Evolutionary conservation across 2,797 vertebrate genomes (phyloP).

Genomic region (Myotis myotis): DNA sequence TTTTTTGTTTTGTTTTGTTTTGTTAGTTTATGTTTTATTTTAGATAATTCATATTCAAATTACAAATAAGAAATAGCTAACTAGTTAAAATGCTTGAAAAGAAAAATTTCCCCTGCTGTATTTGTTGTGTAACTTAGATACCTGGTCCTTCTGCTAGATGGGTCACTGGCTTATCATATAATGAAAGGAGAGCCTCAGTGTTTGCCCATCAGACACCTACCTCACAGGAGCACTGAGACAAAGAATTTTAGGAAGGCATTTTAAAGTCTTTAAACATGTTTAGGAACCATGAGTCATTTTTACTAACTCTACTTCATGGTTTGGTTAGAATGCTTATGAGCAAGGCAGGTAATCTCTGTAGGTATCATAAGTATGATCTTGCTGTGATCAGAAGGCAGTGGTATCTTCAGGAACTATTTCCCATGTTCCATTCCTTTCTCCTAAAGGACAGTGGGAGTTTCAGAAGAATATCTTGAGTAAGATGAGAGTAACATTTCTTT

Average conservation of each 20-base stretch:
- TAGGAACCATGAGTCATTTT: conserved; percentile 63
- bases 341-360: conserved; percentile 42
- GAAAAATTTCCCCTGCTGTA: neutral
- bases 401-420: neutral
- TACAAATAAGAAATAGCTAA: conserved; percentile 44
- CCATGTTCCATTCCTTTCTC: neutral
- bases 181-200: conserved; percentile 48
- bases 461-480: neutral
- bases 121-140: neutral
- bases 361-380: neutral
- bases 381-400: neutral
- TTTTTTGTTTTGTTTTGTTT: conserved; percentile 41
- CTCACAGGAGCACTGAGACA: conserved; percentile 64
- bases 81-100: conserved; percentile 52
- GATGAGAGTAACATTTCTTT: neutral
- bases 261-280: conserved; percentile 21
- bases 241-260: conserved; percentile 38
- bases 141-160: conserved; percentile 3
- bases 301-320: conserved; percentile 8
- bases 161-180: neutral
- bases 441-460: neutral
- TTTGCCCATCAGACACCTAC: conserved; percentile 70
- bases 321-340: conserved; percentile 44
- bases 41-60: conserved; percentile 47
- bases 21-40: conserved; percentile 50